These are phyloP conservation scores for Cerastis rubricosa DNA, from an alignment of 2,888 invertebrate genomes.

Conservation along the genomic window DNA sequence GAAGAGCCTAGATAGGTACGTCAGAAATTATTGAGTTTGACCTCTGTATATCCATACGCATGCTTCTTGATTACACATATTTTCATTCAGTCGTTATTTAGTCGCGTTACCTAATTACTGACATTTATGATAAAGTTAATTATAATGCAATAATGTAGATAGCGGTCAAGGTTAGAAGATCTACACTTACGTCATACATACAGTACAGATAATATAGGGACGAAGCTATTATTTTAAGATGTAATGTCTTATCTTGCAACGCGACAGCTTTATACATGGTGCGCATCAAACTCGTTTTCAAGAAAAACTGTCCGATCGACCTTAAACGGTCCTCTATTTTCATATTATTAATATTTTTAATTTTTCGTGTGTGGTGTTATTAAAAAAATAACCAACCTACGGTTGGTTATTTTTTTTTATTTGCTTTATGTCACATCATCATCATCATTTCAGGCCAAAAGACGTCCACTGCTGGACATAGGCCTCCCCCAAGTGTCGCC, in stretches of 20 bases:
- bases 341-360: too few relatives aligned
- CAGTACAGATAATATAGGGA: background rate
- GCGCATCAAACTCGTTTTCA: background rate
- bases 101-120: background rate
- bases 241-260: background rate
- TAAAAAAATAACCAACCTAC: too few relatives aligned
- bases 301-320: too few relatives aligned
- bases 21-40: background rate
- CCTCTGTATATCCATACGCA: background rate
- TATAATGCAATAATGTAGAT: background rate
- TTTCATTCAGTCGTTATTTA: background rate
- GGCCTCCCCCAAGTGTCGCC: too few relatives aligned
- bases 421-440: too few relatives aligned
- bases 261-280: background rate
- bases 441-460: too few relatives aligned
- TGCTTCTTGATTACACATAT: background rate
- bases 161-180: background rate
- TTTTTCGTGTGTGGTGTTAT: too few relatives aligned
- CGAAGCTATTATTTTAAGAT: background rate
- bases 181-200: background rate
- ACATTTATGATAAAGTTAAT: background rate
- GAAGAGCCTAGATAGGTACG: background rate
- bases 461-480: too few relatives aligned
- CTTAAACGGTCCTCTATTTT: too few relatives aligned
- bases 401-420: too few relatives aligned